Conservation (phyloP, 2,888 invertebrate genomes). For the Campoplex nolae region DNA sequence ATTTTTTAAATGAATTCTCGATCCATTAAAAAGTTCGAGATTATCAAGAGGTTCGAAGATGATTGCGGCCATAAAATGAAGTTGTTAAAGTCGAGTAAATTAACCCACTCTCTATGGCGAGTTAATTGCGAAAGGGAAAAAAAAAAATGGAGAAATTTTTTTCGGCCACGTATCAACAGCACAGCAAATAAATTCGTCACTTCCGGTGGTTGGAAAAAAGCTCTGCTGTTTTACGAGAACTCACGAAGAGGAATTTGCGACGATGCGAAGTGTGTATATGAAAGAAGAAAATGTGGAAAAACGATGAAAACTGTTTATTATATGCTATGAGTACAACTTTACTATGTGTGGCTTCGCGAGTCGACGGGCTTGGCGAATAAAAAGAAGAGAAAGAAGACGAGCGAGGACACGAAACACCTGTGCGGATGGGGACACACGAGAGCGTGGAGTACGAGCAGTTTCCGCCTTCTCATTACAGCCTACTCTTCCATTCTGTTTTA, state of each 20-base stretch:
- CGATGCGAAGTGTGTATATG: conserved; percentile 2
- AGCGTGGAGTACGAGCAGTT: conserved; percentile 63
- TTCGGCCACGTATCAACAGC: neutral
- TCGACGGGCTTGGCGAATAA: conserved; percentile 30
- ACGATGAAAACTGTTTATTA: conserved; percentile 55
- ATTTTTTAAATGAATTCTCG: neutral
- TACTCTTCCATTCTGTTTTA: conserved; percentile 6
- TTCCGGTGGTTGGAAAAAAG: conserved; percentile 32
- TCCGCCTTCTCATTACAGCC: conserved; percentile 66
- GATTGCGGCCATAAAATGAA: neutral
- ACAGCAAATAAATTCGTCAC: conserved; percentile 26
- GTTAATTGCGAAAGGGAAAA: conserved; percentile 5
- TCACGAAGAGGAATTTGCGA: conserved; percentile 31
- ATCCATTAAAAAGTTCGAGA: neutral
- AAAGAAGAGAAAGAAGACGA: conserved; percentile 47
- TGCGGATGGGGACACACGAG: conserved; percentile 59
- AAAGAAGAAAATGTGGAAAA: neutral
- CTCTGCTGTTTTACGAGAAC: neutral
- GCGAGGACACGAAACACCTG: conserved; percentile 62
- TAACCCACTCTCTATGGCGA: neutral
- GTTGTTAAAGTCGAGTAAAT: neutral
- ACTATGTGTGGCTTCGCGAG: conserved; percentile 21
- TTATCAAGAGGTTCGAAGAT: neutral
- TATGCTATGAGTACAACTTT: conserved; percentile 29
- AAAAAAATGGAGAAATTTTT: neutral